Base-by-base conservation (phyloP, 2,888 invertebrate genomes). In the Drosophila pegasa region DNA sequence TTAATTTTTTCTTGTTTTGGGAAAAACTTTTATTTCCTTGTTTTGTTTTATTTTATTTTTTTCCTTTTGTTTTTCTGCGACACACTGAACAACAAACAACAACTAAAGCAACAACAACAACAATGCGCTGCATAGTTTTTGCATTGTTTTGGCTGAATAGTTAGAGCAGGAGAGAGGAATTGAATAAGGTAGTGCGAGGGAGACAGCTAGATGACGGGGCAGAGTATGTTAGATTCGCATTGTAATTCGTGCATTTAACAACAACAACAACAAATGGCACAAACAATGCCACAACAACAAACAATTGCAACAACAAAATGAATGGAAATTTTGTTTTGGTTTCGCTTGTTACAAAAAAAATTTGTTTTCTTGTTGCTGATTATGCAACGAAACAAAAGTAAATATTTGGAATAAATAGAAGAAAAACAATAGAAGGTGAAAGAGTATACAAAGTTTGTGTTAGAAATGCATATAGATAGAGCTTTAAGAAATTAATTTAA, bases 181-280 rank as follows among this genome's bases (percentile, higher is more conserved):
- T n/a, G n/a, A n/a, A n/a, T n/a, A n/a, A 25, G n/a, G 25, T n/a
- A 9, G n/a, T 9, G 50, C 14, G 6, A 2, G 48, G 5, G 33
- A 33, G 22, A n/a, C 2, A 2, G 31, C 6, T 1, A 18, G 7
- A 18, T 25, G 37, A 7, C 7, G 5, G 8, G 10, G 18, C 35
- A 1, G 22, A 3, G 14, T 52, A 43, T 73, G 74, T 41, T 25
- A 50, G 33, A 63, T 45, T 69, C 63, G 54, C 75, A 52, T 75
- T 75, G 75, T 75, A 75, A 79, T 75, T 75, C 69, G 70, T 69
- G 75, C 75, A 67, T 67, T 73, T 67, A 48, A 73, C 47, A 65
- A 41, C 35, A 47, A 40, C 58, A 75, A 37, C 22, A 58, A 58
- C 50, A 71, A 45, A 18, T 38, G 14, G 51, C 43, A 29, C 10